Percentiles rank a stretch among this genome's conserved stretches.
phyloP scores from a whole-genome alignment of 2,113 vertebrate genomes.

The Oncorhynchus masou region DNA sequence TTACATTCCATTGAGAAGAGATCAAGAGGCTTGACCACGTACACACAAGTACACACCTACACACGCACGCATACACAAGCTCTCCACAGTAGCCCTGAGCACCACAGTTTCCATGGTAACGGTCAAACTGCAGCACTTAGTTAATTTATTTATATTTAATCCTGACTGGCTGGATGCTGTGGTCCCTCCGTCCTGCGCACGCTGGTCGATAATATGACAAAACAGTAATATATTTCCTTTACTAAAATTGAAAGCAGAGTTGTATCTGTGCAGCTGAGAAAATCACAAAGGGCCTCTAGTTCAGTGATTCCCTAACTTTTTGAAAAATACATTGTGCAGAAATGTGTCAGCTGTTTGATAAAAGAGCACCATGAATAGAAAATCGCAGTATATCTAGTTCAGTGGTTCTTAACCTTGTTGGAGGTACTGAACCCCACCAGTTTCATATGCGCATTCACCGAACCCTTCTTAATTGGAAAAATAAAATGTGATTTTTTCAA shows the following conservation, averaged over 20 bases:
- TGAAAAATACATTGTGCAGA: not conserved
- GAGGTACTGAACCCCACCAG: too few relatives aligned
- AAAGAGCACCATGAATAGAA: not conserved
- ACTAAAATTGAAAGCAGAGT: conserved; percentile 30
- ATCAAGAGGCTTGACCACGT: conserved; percentile 32
- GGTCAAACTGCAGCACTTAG: conserved; percentile 36
- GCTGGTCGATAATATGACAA: conserved; percentile 49
- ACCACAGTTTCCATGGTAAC: conserved; percentile 26
- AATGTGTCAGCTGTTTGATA: not conserved
- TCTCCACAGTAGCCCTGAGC: not conserved
- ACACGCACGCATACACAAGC: not conserved
- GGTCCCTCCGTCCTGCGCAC: not conserved
- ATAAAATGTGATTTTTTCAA: too few relatives aligned
- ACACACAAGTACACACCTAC: not conserved
- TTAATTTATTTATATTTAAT: conserved; percentile 33
- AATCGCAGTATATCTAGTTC: too few relatives aligned
- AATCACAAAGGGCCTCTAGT: not conserved
- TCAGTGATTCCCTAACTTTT: not conserved
- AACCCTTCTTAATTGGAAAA: too few relatives aligned
- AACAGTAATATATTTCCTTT: conserved; percentile 17
- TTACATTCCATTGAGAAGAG: conserved; percentile 21
- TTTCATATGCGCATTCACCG: too few relatives aligned
- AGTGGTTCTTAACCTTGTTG: too few relatives aligned
- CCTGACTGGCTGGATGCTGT: conserved; percentile 11
- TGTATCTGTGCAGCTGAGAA: conserved; percentile 4